Conservation (phyloP, 2,113 vertebrate genomes). For the Orcinus orca region DNA sequence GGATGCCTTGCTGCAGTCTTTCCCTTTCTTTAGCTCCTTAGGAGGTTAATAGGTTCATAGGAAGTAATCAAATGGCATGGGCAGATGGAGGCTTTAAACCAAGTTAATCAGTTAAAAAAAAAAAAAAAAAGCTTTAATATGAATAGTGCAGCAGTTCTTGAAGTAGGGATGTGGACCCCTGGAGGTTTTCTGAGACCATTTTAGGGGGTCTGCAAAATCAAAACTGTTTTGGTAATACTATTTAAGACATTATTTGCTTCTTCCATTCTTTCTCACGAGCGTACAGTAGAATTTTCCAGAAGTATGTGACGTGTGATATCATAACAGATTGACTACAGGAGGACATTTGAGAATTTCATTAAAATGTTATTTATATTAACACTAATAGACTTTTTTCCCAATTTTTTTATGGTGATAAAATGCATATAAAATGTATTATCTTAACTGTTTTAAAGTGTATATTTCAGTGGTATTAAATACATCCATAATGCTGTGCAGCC, state of each 20-base stretch:
- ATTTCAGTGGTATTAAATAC: neutral
- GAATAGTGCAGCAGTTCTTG: neutral
- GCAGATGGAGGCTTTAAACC: neutral
- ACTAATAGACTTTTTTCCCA: neutral
- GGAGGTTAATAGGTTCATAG: neutral
- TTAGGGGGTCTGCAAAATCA: neutral
- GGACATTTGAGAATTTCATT: neutral
- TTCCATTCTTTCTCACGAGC: neutral
- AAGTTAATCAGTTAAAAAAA: neutral
- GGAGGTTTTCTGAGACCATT: neutral
- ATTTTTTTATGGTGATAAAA: neutral
- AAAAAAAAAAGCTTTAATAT: neutral
- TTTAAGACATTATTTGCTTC: neutral
- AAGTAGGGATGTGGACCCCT: neutral
- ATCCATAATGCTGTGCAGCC: neutral
- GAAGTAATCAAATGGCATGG: neutral
- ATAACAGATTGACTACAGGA: neutral
- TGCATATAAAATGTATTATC: neutral
- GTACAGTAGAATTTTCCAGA: neutral
- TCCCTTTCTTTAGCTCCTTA: neutral
- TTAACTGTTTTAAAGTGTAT: neutral
- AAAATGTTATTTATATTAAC: neutral
- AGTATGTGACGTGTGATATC: neutral
- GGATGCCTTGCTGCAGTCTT: neutral
- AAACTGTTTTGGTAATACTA: neutral